phyloP scores from a whole-genome alignment of 2,888 invertebrate species.

The Lithophane leautieri region DNA sequence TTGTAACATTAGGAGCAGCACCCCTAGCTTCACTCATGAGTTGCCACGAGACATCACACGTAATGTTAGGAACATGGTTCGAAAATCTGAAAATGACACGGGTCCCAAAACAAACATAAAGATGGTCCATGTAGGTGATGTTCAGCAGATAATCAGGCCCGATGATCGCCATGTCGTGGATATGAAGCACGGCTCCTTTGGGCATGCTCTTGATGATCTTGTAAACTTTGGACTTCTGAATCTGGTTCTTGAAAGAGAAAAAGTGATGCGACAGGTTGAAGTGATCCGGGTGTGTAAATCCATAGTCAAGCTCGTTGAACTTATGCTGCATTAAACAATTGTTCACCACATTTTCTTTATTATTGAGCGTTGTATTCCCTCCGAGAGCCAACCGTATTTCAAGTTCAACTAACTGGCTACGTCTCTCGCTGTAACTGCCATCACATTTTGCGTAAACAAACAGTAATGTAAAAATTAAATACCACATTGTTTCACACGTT shows the following conservation, averaged over 20 bases:
- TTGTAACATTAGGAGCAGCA: constrained; percentile 77
- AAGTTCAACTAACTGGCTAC: constrained; percentile 84
- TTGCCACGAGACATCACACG: constrained; percentile 83
- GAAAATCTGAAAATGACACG: constrained; percentile 76
- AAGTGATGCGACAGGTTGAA: constrained; percentile 93
- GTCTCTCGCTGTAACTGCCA: constrained; percentile 70
- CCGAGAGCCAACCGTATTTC: constrained; percentile 89
- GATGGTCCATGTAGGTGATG: constrained; percentile 91
- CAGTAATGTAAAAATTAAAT: constrained; percentile 36
- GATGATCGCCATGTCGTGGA: constrained; percentile 92
- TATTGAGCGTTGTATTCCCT: constrained; percentile 85
- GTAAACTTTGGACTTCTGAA: constrained; percentile 92
- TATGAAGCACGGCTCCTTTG: constrained; percentile 93
- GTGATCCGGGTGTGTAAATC: constrained; percentile 87
- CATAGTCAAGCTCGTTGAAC: constrained; percentile 88
- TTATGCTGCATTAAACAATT: constrained; percentile 91
- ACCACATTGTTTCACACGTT: constrained; percentile 40
- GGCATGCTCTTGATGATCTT: constrained; percentile 92
- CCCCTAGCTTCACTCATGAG: constrained; percentile 84
- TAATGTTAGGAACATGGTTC: constrained; percentile 67
- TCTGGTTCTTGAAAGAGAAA: constrained; percentile 90
- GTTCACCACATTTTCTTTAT: constrained; percentile 89
- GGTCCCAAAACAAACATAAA: constrained; percentile 88
- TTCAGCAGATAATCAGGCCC: constrained; percentile 91
- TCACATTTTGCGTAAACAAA: constrained; percentile 64